Evolutionary conservation across 2,797 vertebrate species (phyloP), one percentile per base, ranked within the genome.

Genomic region (Mormyrops attenuatus): DNA sequence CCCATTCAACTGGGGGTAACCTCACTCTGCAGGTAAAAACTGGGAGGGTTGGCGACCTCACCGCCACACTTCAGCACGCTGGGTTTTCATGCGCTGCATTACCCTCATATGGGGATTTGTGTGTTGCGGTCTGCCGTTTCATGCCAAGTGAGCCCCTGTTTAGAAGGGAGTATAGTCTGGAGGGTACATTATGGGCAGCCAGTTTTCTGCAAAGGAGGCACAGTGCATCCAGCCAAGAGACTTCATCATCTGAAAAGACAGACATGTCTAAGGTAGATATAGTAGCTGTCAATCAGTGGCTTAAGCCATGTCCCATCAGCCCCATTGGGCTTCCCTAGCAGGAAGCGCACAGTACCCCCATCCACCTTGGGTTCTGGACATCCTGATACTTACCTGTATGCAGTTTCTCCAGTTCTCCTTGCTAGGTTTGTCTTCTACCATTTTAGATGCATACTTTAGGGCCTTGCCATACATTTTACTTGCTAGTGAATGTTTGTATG

Each of bases 361-460:
- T 9, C 41, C 20, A 47, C 6, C 11, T 3, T 47, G 52, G 53
- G 3, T 26, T 17, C 26, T 57, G 52, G 26, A 8, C n/a, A 13
- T 11, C 30, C 34, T 9, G 2, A 38, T 15, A 6, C 93, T 93
- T 93, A 99, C 98, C 96, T 99, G 98, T 93, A 98, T 97, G 94
- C 97, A 99, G 92, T 99, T 99, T 95, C 96, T 99, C 95, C 98
- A 96, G 95, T 99, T 99, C 91, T 99, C 98, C 93, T 99, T 99
- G 73, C 96, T 98, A 93, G 98, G 97, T 91, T 99, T 99, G 95
- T 99, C 99, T 94, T 99, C 99, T 11, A 97, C 96, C 90, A 98
- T 97, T 94, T 99, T 99, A 88, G 96, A 97, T 90, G 98, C 97
- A 85, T 97, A 99, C 91, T 99, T 99, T 92, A 99, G 96, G 86